Conservation (phyloP, 1,140 invertebrate species). For the Palaemon carinicauda region DNA sequence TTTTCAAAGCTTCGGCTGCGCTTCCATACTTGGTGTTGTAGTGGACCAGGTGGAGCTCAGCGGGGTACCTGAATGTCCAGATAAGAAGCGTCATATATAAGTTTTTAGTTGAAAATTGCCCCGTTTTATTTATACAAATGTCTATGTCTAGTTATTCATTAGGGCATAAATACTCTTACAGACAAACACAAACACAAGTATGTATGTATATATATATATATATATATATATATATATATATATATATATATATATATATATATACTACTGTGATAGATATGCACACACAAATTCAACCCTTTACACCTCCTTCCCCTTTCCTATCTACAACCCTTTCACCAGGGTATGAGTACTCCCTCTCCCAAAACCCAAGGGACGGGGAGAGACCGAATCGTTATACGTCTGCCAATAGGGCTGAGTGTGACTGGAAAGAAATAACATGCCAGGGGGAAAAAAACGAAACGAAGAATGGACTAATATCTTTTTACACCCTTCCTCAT, state of each 20-base stretch:
- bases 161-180: not conserved
- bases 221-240: not conserved
- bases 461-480: no score
- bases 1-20: slow-evolving; percentile 64
- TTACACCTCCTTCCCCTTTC: no score
- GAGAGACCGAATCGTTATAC: no score
- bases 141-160: no score
- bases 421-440: no score
- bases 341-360: no score
- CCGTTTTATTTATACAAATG: no score
- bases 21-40: slow-evolving; percentile 65
- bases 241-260: not conserved
- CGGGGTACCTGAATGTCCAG: slow-evolving; percentile 38
- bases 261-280: not conserved
- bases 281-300: not conserved
- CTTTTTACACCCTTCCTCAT: not conserved
- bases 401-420: no score
- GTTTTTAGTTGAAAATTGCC: not conserved
- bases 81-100: not conserved
- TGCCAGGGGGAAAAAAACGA: no score
- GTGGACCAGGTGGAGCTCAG: slow-evolving; percentile 69
- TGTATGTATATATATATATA: not conserved
- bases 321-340: no score
- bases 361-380: no score
- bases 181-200: not conserved